Percentiles rank a stretch among this genome's conserved stretches.
Evolutionary conservation across 2,888 invertebrate genomes (phyloP).

Genomic region (Drosophila mercatorum): DNA sequence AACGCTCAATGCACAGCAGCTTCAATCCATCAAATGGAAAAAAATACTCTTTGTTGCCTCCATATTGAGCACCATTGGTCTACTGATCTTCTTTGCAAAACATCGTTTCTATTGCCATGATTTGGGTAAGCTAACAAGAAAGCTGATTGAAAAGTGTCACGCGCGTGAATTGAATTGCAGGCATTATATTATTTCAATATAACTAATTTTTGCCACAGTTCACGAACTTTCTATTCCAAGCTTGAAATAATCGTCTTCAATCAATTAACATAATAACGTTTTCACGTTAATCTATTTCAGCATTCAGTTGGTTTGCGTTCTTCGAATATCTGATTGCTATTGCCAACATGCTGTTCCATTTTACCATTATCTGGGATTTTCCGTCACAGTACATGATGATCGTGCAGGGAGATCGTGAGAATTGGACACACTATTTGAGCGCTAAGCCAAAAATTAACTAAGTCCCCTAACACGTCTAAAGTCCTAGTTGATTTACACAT

Average conservation of each 20-base stretch:
- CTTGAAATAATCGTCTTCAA: too few relatives aligned
- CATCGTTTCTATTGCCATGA: conserved; percentile 95
- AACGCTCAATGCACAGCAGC: conserved; percentile 84
- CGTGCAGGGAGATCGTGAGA: conserved; percentile 86
- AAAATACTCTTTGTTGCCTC: conserved; percentile 91
- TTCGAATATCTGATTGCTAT: conserved; percentile 96
- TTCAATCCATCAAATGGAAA: conserved; percentile 88
- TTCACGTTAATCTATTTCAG: conserved; percentile 85
- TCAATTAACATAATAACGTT: conserved; percentile 4
- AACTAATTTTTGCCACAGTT: background rate
- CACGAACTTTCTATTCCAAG: background rate
- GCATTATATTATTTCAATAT: too few relatives aligned
- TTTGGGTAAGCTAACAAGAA: conserved; percentile 88
- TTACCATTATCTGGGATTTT: conserved; percentile 94
- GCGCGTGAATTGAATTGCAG: background rate
- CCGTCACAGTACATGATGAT: conserved; percentile 92
- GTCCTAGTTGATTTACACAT: conserved; percentile 1
- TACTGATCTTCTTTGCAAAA: conserved; percentile 94
- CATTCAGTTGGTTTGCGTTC: conserved; percentile 97
- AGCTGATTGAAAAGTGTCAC: background rate
- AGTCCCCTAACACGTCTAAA: background rate
- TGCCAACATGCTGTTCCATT: conserved; percentile 96
- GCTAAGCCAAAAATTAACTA: conserved; percentile 60
- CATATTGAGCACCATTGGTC: conserved; percentile 91
- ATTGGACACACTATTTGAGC: conserved; percentile 80